phyloP scores from a whole-genome alignment of 2,797 vertebrate species.

The Apogon talboti region DNA sequence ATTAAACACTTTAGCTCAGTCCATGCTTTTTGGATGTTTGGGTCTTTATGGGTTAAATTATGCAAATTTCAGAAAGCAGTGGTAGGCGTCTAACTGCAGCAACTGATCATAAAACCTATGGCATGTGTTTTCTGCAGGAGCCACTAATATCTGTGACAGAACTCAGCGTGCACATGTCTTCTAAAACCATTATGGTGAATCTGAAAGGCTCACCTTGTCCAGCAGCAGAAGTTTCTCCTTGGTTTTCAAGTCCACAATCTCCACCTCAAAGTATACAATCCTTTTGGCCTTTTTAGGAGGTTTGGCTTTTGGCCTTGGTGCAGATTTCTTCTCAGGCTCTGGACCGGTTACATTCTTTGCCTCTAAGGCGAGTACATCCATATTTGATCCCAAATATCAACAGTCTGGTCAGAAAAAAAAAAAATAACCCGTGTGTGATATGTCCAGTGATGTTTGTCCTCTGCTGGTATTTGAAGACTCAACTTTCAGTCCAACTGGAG shows the following conservation, averaged over 20 bases:
- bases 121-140: slow-evolving; percentile 1
- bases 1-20: no score
- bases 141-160: slow-evolving; percentile 5
- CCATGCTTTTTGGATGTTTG: no score
- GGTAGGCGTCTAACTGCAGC: slow-evolving; percentile 35
- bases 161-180: background rate
- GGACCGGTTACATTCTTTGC: slow-evolving; percentile 74
- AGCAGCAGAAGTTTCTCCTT: slow-evolving; percentile 93
- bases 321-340: slow-evolving; percentile 67
- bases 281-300: slow-evolving; percentile 88
- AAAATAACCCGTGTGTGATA: slow-evolving; percentile 20
- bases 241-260: slow-evolving; percentile 91
- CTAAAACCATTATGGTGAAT: slow-evolving; percentile 23
- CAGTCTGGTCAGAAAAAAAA: slow-evolving; percentile 21
- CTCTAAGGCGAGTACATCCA: slow-evolving; percentile 86
- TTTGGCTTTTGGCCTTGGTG: slow-evolving; percentile 79
- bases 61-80: slow-evolving; percentile 11
- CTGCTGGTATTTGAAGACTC: slow-evolving; percentile 32
- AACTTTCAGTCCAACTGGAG: slow-evolving; percentile 51
- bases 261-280: slow-evolving; percentile 95
- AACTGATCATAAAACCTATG: slow-evolving; percentile 13
- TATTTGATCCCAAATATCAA: slow-evolving; percentile 64
- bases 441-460: slow-evolving; percentile 40
- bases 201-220: slow-evolving; percentile 88
- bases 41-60: no score